Evolutionary conservation across 2,797 vertebrate species (phyloP).

Genomic region (Propithecus perrieri): DNA sequence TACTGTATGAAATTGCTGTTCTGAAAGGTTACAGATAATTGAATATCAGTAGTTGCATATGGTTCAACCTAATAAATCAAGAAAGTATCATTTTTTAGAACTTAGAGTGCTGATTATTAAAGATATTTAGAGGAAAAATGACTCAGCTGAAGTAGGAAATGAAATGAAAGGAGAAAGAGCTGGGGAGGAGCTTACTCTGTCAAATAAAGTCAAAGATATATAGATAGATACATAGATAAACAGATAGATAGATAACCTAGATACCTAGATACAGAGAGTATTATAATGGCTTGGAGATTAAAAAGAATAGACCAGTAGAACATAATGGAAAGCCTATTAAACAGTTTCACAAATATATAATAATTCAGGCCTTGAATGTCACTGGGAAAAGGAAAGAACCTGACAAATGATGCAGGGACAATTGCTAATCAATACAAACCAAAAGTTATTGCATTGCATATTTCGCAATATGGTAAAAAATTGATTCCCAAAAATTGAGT

Average conservation of each 20-base stretch:
- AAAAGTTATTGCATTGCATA: not conserved
- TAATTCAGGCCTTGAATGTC: not conserved
- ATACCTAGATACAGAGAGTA: not conserved
- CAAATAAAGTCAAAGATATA: not conserved
- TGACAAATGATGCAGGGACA: not conserved
- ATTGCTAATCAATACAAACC: no score
- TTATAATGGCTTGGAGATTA: not conserved
- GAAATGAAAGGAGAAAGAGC: not conserved
- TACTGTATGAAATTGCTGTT: not conserved
- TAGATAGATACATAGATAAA: not conserved
- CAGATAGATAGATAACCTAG: not conserved
- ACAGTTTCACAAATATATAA: not conserved
- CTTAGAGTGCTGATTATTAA: not conserved
- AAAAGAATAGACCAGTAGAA: not conserved
- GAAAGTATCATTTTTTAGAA: not conserved
- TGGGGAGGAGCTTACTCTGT: not conserved
- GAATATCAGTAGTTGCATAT: not conserved
- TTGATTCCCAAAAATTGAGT: not conserved
- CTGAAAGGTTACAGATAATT: not conserved
- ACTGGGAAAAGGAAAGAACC: not conserved
- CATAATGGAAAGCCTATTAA: not conserved
- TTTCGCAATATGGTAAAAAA: not conserved
- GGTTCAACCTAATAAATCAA: not conserved
- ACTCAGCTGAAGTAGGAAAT: not conserved
- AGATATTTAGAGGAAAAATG: not conserved